Conservation (phyloP, 2,113 vertebrate species). For the Morone chrysops region DNA sequence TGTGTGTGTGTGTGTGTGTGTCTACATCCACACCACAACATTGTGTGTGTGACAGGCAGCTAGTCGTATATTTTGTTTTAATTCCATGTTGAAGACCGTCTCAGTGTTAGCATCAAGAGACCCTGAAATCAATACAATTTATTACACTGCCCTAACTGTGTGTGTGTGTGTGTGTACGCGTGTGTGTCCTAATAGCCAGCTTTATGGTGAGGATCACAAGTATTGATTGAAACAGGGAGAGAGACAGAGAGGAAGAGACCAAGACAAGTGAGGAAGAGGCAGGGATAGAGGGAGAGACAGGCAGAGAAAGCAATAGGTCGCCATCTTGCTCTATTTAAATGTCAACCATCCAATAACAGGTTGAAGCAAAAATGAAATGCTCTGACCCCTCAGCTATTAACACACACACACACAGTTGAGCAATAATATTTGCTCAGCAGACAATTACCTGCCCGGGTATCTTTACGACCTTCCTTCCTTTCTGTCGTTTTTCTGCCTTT, state of each 20-base stretch:
- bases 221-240: constrained; percentile 69
- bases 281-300: constrained; percentile 34
- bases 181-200: constrained; percentile 55
- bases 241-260: constrained; percentile 36
- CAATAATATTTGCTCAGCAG: constrained; percentile 63
- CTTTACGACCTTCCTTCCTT: constrained; percentile 13
- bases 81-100: constrained; percentile 84
- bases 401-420: constrained; percentile 24
- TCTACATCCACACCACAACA: too few relatives aligned
- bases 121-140: constrained; percentile 88
- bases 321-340: constrained; percentile 74
- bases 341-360: constrained; percentile 76
- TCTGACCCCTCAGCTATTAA: constrained; percentile 65
- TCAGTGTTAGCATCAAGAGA: constrained; percentile 82
- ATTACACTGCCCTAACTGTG: constrained; percentile 75
- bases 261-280: constrained; percentile 36
- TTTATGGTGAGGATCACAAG: constrained; percentile 74
- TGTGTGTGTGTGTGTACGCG: constrained; percentile 23
- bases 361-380: constrained; percentile 71
- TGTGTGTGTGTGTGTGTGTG: constrained; percentile 1
- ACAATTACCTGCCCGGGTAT: constrained; percentile 54
- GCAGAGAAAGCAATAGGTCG: constrained; percentile 39
- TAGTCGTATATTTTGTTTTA: constrained; percentile 86
- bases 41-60: constrained; percentile 17
- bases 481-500: not conserved